Evolutionary conservation across 2,888 invertebrate species (phyloP), one percentile per base, ranked within the genome.

Genomic region (Cremastinae sp.): DNA sequence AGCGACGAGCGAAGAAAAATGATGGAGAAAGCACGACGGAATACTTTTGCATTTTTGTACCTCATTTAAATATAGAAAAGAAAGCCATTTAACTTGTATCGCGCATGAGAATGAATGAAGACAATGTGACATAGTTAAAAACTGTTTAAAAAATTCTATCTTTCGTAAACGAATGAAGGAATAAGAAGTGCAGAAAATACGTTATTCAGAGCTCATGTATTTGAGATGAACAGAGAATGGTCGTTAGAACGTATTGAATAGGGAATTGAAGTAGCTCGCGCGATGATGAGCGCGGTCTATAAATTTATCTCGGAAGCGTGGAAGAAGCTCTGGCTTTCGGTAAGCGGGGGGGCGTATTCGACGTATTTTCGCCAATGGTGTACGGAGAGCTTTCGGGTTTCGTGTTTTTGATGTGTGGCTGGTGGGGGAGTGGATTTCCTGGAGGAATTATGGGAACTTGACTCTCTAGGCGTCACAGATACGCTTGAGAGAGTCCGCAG

Each of bases 391-490:
- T 53, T 56, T 51, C 61, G 49, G 68, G 68, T 68, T 14, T 77
- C 54, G 38, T 34, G 34, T 71, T n/a, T n/a, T 28, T 56, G 38
- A 18, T 43, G 36, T 28, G n/a, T 28, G 56, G 12, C 36, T 71
- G 78, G 83, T 78, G 81, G 83, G 83, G 83, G 80, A 51, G 66
- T 76, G 22, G 54, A 72, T 72, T 84, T 86, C 85, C 86, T 83
- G 84, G 83, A 86, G 84, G 85, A 86, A 85, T 82, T 82, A 79
- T 81, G 83, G 82, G 83, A 84, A 81, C 74, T 41, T 73, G 64
- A 47, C 49, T 56, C 51, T 36, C 12, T 43, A 45, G 38, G 16
- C 49, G 47, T 22, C 28, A 14, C 12, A 58, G 45, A 69, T 68
- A 18, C 64, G 59, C 38, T 20, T n/a, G 12, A 28, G 47, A 64